These are phyloP conservation scores for Colostygia pectinataria DNA, from an alignment of 2,888 invertebrate genomes.

Conservation along the genomic window DNA sequence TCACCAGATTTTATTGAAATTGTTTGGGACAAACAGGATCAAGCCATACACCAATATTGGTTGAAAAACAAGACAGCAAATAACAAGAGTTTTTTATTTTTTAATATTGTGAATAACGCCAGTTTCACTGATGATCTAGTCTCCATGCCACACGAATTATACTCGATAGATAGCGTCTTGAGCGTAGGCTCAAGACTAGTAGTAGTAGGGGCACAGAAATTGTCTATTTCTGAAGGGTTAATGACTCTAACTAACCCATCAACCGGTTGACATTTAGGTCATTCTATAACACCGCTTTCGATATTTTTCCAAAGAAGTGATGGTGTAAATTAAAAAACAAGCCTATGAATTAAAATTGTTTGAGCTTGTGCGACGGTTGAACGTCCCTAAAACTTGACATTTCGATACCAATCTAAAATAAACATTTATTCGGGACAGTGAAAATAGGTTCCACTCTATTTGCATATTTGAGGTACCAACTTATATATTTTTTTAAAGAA, in stretches of 20 bases:
- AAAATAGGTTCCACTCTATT: no score
- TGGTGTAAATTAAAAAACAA: slow-evolving; percentile 23
- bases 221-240: slow-evolving; percentile 66
- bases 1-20: no score
- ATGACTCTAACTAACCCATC: slow-evolving; percentile 61
- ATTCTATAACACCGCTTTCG: slow-evolving; percentile 47
- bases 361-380: slow-evolving; percentile 12
- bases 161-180: no score
- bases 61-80: no score
- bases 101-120: no score
- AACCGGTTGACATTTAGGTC: slow-evolving; percentile 70
- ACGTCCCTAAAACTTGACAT: slow-evolving; percentile 15
- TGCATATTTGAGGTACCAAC: no score
- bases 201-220: slow-evolving; percentile 17
- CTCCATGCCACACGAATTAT: not conserved
- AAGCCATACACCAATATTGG: no score
- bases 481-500: no score
- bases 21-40: no score
- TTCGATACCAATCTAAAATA: slow-evolving; percentile 18
- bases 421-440: slow-evolving; percentile 1
- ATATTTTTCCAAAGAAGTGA: slow-evolving; percentile 23
- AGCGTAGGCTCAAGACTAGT: not conserved
- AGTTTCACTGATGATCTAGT: no score
- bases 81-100: no score
- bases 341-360: slow-evolving; percentile 13